Evolutionary conservation across 1,140 invertebrate species (phyloP).

Genomic region (Choristoneura fumiferana): DNA sequence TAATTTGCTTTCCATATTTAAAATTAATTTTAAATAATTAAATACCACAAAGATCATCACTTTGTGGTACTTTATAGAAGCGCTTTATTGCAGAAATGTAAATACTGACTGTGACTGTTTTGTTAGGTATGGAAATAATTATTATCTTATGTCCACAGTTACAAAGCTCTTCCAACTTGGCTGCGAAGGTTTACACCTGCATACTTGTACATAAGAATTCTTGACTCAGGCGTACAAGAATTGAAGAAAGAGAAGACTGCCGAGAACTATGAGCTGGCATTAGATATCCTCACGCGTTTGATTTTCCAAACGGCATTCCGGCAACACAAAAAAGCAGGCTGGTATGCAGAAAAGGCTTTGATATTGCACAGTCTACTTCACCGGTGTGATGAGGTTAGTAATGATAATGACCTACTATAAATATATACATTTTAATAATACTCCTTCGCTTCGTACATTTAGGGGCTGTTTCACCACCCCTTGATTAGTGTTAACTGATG

Average conservation of each 20-base stretch:
- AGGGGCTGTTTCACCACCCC: no score
- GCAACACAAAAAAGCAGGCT: conserved; percentile 55
- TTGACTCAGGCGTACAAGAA: conserved; percentile 49
- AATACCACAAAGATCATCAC: no score
- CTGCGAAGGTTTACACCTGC: conserved; percentile 52
- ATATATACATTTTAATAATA: no score
- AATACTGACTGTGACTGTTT: no score
- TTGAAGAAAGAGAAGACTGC: conserved; percentile 42
- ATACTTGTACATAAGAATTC: conserved; percentile 49
- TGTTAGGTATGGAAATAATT: no score
- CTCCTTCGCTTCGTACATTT: no score
- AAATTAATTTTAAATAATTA: no score
- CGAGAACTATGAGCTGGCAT: conserved; percentile 30
- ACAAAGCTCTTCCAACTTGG: conserved; percentile 47
- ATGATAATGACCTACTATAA: no score
- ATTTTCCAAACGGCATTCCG: conserved; percentile 50
- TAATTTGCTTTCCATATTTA: no score
- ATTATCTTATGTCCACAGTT: conserved; percentile 41
- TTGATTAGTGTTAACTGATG: no score
- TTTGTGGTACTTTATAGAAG: no score
- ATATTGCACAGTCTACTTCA: conserved; percentile 55
- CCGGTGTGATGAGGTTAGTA: conserved; percentile 44
- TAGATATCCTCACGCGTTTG: conserved; percentile 47
- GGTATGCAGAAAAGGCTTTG: conserved; percentile 65
- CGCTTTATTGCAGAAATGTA: no score